Conservation (phyloP, 2,888 invertebrate genomes). For the Cryptus armator region DNA sequence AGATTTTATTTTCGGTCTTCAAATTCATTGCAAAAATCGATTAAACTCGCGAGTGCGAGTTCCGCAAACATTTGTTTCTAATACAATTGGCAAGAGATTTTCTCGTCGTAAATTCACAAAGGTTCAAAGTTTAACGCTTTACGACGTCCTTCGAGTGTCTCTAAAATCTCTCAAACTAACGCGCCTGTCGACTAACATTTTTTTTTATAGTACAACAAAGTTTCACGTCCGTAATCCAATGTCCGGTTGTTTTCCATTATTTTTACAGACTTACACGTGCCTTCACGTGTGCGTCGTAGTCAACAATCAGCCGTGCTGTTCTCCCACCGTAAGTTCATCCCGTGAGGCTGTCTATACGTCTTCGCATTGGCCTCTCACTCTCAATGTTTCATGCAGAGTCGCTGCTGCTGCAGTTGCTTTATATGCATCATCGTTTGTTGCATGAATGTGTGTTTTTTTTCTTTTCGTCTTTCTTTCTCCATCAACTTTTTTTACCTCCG, state of each 20-base stretch:
- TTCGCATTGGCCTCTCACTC: slow-evolving; percentile 39
- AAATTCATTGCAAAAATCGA: not conserved
- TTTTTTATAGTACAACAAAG: slow-evolving; percentile 5
- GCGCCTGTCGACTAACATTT: not conserved
- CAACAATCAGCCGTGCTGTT: slow-evolving; percentile 94
- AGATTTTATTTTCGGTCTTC: not conserved
- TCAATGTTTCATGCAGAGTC: slow-evolving; percentile 40
- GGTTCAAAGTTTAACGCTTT: not conserved
- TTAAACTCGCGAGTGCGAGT: not conserved
- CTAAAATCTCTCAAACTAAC: slow-evolving; percentile 14
- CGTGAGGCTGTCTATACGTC: not conserved
- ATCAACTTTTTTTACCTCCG: not conserved
- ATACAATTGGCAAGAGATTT: not conserved
- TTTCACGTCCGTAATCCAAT: slow-evolving; percentile 65
- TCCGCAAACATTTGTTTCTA: not conserved
- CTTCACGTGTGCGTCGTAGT: slow-evolving; percentile 95
- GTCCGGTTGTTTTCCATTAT: slow-evolving; percentile 78
- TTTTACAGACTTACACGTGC: slow-evolving; percentile 94
- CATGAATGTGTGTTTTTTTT: slow-evolving; percentile 49
- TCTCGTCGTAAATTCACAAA: slow-evolving; percentile 4
- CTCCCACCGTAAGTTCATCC: slow-evolving; percentile 89
- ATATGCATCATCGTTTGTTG: slow-evolving; percentile 47
- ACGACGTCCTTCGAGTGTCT: slow-evolving; percentile 10
- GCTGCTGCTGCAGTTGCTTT: slow-evolving; percentile 32
- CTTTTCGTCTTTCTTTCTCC: slow-evolving; percentile 11